Conservation (phyloP, 2,888 invertebrate genomes). For the Actias luna region DNA sequence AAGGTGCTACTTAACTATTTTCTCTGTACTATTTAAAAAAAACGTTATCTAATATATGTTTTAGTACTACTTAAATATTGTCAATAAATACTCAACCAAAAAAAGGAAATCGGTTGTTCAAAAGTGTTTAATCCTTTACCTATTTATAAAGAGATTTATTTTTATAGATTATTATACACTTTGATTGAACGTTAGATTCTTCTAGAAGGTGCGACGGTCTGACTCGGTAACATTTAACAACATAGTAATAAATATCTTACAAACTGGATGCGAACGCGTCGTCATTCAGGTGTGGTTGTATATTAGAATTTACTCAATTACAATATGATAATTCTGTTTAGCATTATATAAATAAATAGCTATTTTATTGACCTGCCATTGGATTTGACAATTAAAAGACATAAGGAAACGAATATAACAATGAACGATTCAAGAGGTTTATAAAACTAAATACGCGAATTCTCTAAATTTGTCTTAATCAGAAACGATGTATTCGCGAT, state of each 20-base stretch:
- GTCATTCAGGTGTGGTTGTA: slow-evolving; percentile 1
- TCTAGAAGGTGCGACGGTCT: too few species aligned
- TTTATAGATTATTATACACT: too few species aligned
- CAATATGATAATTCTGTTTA: background rate
- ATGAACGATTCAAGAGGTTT: background rate
- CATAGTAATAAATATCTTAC: background rate
- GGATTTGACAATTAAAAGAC: background rate
- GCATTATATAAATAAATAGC: background rate
- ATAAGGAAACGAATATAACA: background rate
- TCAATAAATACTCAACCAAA: too few species aligned
- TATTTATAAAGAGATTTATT: too few species aligned
- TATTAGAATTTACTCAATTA: background rate
- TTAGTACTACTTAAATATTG: too few species aligned
- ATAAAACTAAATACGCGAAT: background rate
- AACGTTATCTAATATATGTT: too few species aligned
- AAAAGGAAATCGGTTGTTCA: too few species aligned
- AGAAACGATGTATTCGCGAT: background rate
- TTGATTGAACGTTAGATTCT: too few species aligned
- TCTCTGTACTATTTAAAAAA: too few species aligned
- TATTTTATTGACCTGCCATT: background rate
- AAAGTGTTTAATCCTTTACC: too few species aligned
- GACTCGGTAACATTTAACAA: too few species aligned
- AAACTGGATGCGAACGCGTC: background rate
- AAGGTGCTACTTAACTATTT: too few species aligned
- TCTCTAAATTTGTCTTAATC: background rate